Base-by-base conservation (phyloP, 2,113 vertebrate genomes). In the Lichenostomus cassidix region DNA sequence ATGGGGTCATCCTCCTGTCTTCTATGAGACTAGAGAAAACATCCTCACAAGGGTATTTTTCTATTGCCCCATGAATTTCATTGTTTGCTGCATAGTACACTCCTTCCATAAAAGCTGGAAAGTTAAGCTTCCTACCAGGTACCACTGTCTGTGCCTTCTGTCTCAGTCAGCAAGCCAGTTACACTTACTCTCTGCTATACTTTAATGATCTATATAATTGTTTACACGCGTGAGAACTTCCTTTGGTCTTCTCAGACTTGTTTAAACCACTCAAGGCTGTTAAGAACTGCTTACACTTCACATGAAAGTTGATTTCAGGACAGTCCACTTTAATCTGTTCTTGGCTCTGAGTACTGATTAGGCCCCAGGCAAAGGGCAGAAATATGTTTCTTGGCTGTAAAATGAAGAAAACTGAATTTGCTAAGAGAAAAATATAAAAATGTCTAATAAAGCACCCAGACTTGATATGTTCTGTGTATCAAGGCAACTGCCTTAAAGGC, bases 231-330 rank as follows among this genome's bases (percentile, higher is more conserved):
- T 83, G 83, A 92, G 23, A 92, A 73, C 41, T 71, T 92, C 24
- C 28, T 80, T 82, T 15, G 1, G 12, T 87, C 50, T 84, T 90
- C 77, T 83, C 16, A 29, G 55, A 23, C 56, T 50, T 70, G 20
- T 90, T 95, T 64, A 65, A 93, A 86, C n/a, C 22, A 64, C 68
- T 90, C 16, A 17, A 68, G 41, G 29, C 47, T 70, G 44, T 69
- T 35, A 89, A 64, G 74, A 60, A 67, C 70, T 68, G 55, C 78
- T 89, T 76, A 63, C 18, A 46, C 31, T 88, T 91, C 63, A 62
- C 35, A 70, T 15, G 44, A 59, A 90, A 92, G 85, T 89, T 90
- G 82, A 74, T 88, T 95, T 90, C 73, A 82, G 69, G 82, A 88
- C 69, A 95, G 44, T 65, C 62, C 74, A 55, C 60, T 56, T 70